Percentiles rank a stretch among this genome's conserved stretches.
These are phyloP conservation scores for Heliangelus exortis DNA, from an alignment of 2,797 vertebrate species.

Conservation along the genomic window DNA sequence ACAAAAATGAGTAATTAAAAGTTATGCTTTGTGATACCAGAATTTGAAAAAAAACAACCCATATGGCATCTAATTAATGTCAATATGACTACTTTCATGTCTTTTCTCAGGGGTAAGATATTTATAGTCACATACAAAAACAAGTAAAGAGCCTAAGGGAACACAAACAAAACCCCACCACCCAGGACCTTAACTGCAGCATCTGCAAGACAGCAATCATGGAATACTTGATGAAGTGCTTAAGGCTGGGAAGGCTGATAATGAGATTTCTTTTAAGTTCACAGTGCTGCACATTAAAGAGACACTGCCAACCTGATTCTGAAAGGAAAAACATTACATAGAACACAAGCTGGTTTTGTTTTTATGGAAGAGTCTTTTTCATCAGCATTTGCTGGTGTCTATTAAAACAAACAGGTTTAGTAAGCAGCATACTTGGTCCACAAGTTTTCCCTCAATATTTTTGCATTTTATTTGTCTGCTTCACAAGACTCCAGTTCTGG, in stretches of 20 bases:
- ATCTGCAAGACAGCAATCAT: conserved; percentile 30
- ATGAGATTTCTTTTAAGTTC: conserved; percentile 65
- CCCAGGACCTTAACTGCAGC: conserved; percentile 38
- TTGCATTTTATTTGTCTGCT: not conserved
- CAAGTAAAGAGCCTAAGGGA: conserved; percentile 26
- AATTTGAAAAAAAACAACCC: not conserved
- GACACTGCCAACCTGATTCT: not conserved
- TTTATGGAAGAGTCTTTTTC: not conserved
- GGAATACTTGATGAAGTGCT: conserved; percentile 59
- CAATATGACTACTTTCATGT: conserved; percentile 43
- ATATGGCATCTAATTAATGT: conserved; percentile 22
- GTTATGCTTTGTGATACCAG: conserved; percentile 16
- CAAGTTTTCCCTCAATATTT: not conserved
- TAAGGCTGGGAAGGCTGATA: conserved; percentile 61
- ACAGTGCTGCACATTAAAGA: conserved; percentile 53
- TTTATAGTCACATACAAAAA: conserved; percentile 42
- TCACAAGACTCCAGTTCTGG: not conserved
- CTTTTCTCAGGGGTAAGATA: conserved; percentile 39
- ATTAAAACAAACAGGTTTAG: conserved; percentile 10
- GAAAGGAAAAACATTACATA: conserved; percentile 1
- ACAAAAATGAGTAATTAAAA: conserved; percentile 32
- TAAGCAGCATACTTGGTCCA: not conserved
- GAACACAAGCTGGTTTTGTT: not conserved
- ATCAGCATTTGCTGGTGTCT: not conserved
- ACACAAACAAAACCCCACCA: conserved; percentile 25